phyloP scores from a whole-genome alignment of 2,113 vertebrate genomes.

The Corynorhinus townsendii region DNA sequence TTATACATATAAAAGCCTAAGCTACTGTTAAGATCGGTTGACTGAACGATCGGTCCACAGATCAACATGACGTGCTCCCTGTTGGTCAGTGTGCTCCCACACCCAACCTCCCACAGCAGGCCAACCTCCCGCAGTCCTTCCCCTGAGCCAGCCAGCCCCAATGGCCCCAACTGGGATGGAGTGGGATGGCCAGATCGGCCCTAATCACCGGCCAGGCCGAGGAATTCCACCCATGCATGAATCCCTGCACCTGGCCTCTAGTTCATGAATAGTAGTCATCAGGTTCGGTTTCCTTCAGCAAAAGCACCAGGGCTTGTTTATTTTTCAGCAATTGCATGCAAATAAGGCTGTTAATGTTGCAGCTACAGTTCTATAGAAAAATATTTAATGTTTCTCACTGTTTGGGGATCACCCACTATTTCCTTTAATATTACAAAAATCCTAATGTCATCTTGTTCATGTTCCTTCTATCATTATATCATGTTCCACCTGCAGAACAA shows the following conservation, averaged over 20 bases:
- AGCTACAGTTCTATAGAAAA: not conserved
- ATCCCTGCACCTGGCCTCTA: too few species aligned
- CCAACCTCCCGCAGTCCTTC: too few species aligned
- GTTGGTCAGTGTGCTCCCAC: too few species aligned
- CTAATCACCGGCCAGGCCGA: too few species aligned
- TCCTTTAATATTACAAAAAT: not conserved
- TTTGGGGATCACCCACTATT: not conserved
- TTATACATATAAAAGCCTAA: too few species aligned
- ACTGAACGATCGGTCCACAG: too few species aligned
- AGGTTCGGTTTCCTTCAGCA: not conserved
- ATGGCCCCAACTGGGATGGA: too few species aligned
- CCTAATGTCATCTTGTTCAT: not conserved
- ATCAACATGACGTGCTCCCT: too few species aligned
- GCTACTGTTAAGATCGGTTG: too few species aligned
- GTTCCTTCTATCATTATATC: not conserved
- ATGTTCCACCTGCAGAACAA: not conserved
- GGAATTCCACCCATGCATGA: too few species aligned
- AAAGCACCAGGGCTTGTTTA: not conserved
- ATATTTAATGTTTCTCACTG: not conserved
- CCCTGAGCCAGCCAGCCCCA: rapidly evolving
- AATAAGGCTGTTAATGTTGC: not conserved
- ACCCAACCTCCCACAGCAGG: too few species aligned
- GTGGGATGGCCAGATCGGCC: too few species aligned
- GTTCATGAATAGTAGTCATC: not conserved
- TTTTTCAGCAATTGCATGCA: not conserved